Conservation (phyloP, 37 sponge, comb jelly and placozoan genomes). For the Chondrosia reniformis region DNA sequence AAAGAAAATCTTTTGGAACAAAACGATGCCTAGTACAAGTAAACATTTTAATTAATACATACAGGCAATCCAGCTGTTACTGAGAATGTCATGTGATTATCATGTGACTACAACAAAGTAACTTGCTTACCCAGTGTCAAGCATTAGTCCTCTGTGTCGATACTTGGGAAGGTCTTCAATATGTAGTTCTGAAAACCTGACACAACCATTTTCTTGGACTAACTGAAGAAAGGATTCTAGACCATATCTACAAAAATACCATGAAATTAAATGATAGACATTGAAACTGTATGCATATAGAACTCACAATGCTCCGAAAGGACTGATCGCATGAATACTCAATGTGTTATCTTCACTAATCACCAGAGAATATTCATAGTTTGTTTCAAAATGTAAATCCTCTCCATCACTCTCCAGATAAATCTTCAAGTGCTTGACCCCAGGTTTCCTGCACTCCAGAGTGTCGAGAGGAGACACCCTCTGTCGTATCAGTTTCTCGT, state of each 20-base stretch:
- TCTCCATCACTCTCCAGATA: slow-evolving; percentile 10
- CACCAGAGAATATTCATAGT: slow-evolving; percentile 17
- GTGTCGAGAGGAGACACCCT: neutral
- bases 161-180: slow-evolving; percentile 5
- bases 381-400: neutral
- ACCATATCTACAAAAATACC: slow-evolving; percentile 4
- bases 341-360: neutral
- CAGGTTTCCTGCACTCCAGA: neutral
- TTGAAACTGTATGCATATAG: neutral
- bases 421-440: neutral
- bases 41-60: too few species aligned
- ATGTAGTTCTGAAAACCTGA: slow-evolving; percentile 5
- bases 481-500: neutral
- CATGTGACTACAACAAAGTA: too few species aligned
- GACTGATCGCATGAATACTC: slow-evolving; percentile 18
- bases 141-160: neutral
- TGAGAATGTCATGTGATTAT: too few species aligned
- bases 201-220: slow-evolving; percentile 1
- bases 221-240: slow-evolving; percentile 8
- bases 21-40: slow-evolving; percentile 1
- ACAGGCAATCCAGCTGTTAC: too few species aligned
- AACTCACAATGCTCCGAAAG: slow-evolving; percentile 18
- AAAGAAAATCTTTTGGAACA: slow-evolving; percentile 21
- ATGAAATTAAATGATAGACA: neutral
- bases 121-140: slow-evolving; percentile 9